Conservation (phyloP, 2,888 invertebrate genomes). For the Ormia ochracea region DNA sequence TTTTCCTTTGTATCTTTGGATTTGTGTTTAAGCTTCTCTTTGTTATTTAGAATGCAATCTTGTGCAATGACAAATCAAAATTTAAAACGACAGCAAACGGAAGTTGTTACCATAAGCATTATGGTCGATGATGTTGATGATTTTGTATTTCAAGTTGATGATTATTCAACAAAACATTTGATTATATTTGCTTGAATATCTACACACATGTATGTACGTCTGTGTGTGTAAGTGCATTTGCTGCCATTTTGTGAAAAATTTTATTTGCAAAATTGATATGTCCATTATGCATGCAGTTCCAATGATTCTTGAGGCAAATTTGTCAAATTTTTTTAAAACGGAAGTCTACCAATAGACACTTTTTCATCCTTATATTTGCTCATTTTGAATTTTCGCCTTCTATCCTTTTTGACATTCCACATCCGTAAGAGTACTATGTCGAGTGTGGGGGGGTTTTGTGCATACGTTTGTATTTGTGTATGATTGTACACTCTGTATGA, state of each 20-base stretch:
- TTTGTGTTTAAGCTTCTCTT: background rate
- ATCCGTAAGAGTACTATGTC: conserved; percentile 13
- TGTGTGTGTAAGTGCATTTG: background rate
- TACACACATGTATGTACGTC: background rate
- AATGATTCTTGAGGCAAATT: conserved; percentile 59
- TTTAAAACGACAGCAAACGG: conserved; percentile 61
- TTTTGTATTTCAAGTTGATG: conserved; percentile 34
- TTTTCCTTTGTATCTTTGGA: too few relatives aligned
- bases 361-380: conserved; percentile 39
- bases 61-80: conserved; percentile 59
- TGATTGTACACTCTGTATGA: conserved; percentile 40
- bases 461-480: background rate
- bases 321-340: conserved; percentile 56
- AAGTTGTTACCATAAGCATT: conserved; percentile 59
- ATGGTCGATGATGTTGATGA: conserved; percentile 40
- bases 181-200: conserved; percentile 12
- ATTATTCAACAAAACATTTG: conserved; percentile 51
- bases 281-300: conserved; percentile 59
- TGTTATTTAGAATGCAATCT: conserved; percentile 52
- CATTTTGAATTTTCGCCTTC: conserved; percentile 6
- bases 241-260: conserved; percentile 25
- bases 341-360: conserved; percentile 58
- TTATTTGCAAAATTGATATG: conserved; percentile 59
- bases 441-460: too few relatives aligned
- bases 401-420: conserved; percentile 41